Base-by-base conservation (phyloP, 2,113 vertebrate genomes). In the Dasyprocta punctata region DNA sequence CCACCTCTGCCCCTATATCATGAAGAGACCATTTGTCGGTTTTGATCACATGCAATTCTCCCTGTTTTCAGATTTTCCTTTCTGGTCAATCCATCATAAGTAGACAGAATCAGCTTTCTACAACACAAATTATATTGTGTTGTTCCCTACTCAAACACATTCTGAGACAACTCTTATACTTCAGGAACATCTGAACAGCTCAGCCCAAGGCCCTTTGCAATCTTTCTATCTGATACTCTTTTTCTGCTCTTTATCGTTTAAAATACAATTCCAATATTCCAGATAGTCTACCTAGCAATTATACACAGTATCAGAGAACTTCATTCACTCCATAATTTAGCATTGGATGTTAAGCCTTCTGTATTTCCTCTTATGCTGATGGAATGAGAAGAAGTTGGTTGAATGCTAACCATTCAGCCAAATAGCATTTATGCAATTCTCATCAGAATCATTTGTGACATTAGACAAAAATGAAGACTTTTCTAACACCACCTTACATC, bases 71-170 rank as follows among this genome's bases (percentile, higher is more conserved):
- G 41, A 20, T 96, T 94, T 65, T 28, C 47, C 47, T 94, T 88
- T 95, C 92, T 93, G 65, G 30, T 67, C 56, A 56, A 61, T 88
- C 30, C 24, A 83, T 89, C 71, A 87, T 19, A 54, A 13, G 7
- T 5, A 73, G 41, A 94, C 38, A 78, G 91, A 95, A 61, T 95
- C 9, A 69, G 47, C 58, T 94, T 92, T 86, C 71, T n/a, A 82
- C 19, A 60, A 41, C 22, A 83, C 49, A 41, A 52, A 63, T 83
- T 93, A 56, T 41, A 28, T 63, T 38, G 54, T 89, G 33, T 30
- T 67, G 81, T 65, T 95, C 63, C 52, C 49, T 93, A 7, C 56
- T 89, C 54, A 86, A 11, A 54, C 49, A 54, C 14, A 38, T 41
- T 36, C 61, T 14, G 60, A 47, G 36, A 38, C 6, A 24, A 67